phyloP scores from a whole-genome alignment of 2,797 vertebrate genomes.

The Tapirus indicus region DNA sequence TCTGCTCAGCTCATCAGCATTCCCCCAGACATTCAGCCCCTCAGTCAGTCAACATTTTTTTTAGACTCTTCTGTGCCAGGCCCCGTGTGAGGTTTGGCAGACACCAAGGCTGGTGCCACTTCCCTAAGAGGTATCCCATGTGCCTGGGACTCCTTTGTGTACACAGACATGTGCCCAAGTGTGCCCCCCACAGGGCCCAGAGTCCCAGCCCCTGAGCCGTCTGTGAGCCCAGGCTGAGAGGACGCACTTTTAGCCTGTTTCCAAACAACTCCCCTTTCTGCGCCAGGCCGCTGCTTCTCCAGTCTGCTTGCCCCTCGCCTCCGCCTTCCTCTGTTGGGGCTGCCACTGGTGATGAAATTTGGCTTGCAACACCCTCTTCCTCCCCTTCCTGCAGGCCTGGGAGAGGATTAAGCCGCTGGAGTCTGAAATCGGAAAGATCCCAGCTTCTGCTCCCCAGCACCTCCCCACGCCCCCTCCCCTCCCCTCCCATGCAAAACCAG shows the following conservation, averaged over 20 bases:
- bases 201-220: background rate
- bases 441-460: slow-evolving; percentile 73
- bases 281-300: slow-evolving; percentile 58
- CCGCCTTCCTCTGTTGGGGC: slow-evolving; percentile 79
- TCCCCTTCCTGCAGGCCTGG: slow-evolving; percentile 79
- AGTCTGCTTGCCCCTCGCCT: slow-evolving; percentile 71
- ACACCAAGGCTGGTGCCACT: background rate
- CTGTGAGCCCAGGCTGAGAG: slow-evolving; percentile 47
- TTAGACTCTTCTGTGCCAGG: background rate
- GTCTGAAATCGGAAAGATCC: slow-evolving; percentile 84
- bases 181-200: background rate
- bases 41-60: slow-evolving; percentile 17
- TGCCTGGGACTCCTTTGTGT: background rate
- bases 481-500: slow-evolving; percentile 90
- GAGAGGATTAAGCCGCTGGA: slow-evolving; percentile 88
- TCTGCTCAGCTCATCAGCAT: slow-evolving; percentile 52
- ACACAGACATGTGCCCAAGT: background rate
- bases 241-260: slow-evolving; percentile 67
- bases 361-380: slow-evolving; percentile 78
- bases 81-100: background rate
- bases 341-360: slow-evolving; percentile 80
- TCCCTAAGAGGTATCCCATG: background rate
- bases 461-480: slow-evolving; percentile 80
- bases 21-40: background rate
- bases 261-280: slow-evolving; percentile 72